These are phyloP conservation scores for Cylas formicarius DNA, from an alignment of 1,140 invertebrate species.

Conservation along the genomic window DNA sequence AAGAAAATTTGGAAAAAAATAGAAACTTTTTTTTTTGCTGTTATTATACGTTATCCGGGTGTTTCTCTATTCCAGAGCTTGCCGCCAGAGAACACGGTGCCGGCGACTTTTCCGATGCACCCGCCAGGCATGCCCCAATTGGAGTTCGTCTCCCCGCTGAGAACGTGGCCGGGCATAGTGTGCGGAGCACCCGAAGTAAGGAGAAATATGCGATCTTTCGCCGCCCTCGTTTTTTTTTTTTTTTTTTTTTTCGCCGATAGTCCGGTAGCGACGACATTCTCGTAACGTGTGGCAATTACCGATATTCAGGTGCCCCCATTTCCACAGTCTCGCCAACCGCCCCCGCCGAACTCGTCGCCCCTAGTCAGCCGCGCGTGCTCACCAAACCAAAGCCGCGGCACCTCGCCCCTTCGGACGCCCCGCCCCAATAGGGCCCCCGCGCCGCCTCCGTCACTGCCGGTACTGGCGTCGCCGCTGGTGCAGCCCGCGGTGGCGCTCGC, in stretches of 20 bases:
- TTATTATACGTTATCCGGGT: no score
- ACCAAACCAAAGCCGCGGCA: slow-evolving; percentile 51
- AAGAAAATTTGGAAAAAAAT: no score
- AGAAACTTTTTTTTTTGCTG: no score
- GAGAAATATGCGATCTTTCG: slow-evolving; percentile 1
- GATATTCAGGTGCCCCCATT: slow-evolving; percentile 38
- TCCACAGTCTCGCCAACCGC: slow-evolving; percentile 39
- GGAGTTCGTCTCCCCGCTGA: slow-evolving; percentile 45
- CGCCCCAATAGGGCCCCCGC: slow-evolving; percentile 38
- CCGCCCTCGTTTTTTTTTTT: slow-evolving; percentile 1
- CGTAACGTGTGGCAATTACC: no score
- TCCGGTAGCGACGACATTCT: neutral
- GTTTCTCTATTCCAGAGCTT: no score
- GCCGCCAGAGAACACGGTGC: slow-evolving; percentile 38
- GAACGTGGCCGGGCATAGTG: slow-evolving; percentile 43
- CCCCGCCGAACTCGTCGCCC: slow-evolving; percentile 47
- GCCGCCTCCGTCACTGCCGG: neutral
- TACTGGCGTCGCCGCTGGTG: neutral
- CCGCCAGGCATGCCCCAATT: slow-evolving; percentile 42
- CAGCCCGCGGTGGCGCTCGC: neutral
- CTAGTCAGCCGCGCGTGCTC: slow-evolving; percentile 51
- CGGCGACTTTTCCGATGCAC: slow-evolving; percentile 36
- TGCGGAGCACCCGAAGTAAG: slow-evolving; percentile 41
- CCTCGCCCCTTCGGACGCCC: slow-evolving; percentile 49
- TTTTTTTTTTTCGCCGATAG: neutral